Evolutionary conservation across 2,888 invertebrate species (phyloP), one percentile per base, ranked within the genome.

Genomic region (Pseudococcus jackbeardsleyi): DNA sequence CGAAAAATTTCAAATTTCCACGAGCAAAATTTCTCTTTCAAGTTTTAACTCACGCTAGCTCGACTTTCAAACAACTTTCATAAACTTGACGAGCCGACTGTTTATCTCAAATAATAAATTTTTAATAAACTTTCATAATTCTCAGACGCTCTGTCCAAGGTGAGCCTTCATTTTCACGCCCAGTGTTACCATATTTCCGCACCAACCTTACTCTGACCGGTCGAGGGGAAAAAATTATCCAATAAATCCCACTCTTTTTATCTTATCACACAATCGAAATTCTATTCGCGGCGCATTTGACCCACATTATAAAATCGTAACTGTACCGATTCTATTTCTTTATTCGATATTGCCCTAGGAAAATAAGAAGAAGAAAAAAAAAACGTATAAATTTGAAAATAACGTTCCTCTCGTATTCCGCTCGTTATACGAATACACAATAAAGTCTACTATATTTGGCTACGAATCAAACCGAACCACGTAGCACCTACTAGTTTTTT

Each of bases 401-500:
- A 15, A 19, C 33, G 72, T 72, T 22, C 22, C 22, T 59, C 59
- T 33, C 17, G 72, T 33, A 72, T 72, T 72, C 26, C 15, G 15
- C 33, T 72, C 72, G 72, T 72, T 33, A 64, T n/a, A 26, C 68
- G 72, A 33, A 72, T 72, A 72, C 17, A 72, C 12, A 72, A 72
- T 72, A 72, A 72, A 72, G 17, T 72, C 33, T 72, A 64, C n/a
- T 12, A 72, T 72, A 68, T 68, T 72, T 72, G 72, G 72, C 72
- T 72, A 33, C 72, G 72, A 72, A 72, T 72, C 72, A 72, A 68
- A 26, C 26, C 33, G 7, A 72, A 64, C 64, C 72, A 17, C 33
- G 72, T 33, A 72, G 8, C 33, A 19, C 26, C 72, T 64, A 19
- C 22, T 22, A 64, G 9, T 22, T 64, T 64, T 64, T 54, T 50